A percentile compares a stretch with the other conserved stretches of the same genome.
phyloP scores from a whole-genome alignment of 2,797 vertebrate species.

The Danio albolineatus region DNA sequence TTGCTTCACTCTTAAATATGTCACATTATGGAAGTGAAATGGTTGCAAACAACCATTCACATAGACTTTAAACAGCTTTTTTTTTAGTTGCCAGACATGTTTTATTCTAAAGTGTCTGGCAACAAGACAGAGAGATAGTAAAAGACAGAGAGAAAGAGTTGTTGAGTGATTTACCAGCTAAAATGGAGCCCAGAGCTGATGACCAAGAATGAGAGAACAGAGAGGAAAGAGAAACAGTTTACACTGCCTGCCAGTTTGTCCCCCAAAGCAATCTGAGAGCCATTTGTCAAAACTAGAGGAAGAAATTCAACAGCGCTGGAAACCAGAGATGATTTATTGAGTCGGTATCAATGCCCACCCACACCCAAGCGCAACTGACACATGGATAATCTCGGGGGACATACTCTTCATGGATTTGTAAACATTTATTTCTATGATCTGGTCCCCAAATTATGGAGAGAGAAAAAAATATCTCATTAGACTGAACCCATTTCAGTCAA shows the following conservation, averaged over 20 bases:
- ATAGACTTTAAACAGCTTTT: background rate
- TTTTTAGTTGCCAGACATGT: slow-evolving; percentile 7
- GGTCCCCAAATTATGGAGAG: slow-evolving; percentile 1
- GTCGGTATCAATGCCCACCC: slow-evolving; percentile 44
- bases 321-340: slow-evolving; percentile 58
- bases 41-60: background rate
- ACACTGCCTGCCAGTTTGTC: slow-evolving; percentile 57
- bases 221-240: slow-evolving; percentile 53
- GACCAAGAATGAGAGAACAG: slow-evolving; percentile 19
- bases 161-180: slow-evolving; percentile 28
- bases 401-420: slow-evolving; percentile 34
- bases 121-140: slow-evolving; percentile 1
- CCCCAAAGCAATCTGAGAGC: slow-evolving; percentile 62
- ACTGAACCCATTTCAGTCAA: background rate
- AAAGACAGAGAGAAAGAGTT: background rate
- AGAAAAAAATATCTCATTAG: background rate
- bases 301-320: slow-evolving; percentile 46
- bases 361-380: slow-evolving; percentile 42
- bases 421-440: slow-evolving; percentile 25
- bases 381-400: slow-evolving; percentile 32
- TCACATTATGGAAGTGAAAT: slow-evolving; percentile 3
- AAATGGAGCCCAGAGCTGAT: slow-evolving; percentile 38
- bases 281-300: slow-evolving; percentile 65
- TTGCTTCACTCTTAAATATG: background rate
- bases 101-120: slow-evolving; percentile 4